A percentile compares a stretch with the other conserved stretches of the same genome.
Conservation (phyloP, 2,797 vertebrate genomes). For the Oophaga sylvatica region DNA sequence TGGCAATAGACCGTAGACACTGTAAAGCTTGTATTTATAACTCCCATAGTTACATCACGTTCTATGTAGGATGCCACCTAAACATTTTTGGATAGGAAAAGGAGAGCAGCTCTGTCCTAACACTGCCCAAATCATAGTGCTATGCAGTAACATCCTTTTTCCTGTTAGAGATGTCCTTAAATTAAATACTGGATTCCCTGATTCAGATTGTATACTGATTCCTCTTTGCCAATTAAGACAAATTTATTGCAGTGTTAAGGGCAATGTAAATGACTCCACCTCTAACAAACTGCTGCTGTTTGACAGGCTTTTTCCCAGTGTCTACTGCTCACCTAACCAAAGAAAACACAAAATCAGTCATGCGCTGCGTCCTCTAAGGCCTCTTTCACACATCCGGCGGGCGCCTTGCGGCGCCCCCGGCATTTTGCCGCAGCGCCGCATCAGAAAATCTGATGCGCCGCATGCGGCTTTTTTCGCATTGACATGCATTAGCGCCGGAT, state of each 20-base stretch:
- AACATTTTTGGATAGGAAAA: no score
- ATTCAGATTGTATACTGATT: not conserved
- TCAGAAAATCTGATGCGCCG: no score
- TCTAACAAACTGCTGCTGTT: slow-evolving; percentile 24
- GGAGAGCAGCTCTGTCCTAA: no score
- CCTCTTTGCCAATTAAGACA: not conserved
- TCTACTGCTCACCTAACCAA: slow-evolving; percentile 42
- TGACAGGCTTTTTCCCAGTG: slow-evolving; percentile 24
- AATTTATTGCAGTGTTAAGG: not conserved
- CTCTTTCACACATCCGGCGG: no score
- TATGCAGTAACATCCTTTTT: no score
- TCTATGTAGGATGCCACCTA: no score
- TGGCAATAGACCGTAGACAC: not conserved
- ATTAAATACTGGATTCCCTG: not conserved
- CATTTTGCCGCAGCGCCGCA: no score
- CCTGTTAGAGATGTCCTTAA: not conserved
- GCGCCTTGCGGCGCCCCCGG: no score
- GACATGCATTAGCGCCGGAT: no score
- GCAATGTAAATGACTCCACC: slow-evolving; percentile 39
- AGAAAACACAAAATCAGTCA: slow-evolving; percentile 46
- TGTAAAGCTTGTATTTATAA: not conserved
- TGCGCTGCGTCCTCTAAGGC: not conserved
- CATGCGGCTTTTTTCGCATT: no score
- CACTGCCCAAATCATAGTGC: no score
- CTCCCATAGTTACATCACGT: no score